Evolutionary conservation across 1,140 invertebrate species (phyloP).

Genomic region (Bombus pyrosoma): DNA sequence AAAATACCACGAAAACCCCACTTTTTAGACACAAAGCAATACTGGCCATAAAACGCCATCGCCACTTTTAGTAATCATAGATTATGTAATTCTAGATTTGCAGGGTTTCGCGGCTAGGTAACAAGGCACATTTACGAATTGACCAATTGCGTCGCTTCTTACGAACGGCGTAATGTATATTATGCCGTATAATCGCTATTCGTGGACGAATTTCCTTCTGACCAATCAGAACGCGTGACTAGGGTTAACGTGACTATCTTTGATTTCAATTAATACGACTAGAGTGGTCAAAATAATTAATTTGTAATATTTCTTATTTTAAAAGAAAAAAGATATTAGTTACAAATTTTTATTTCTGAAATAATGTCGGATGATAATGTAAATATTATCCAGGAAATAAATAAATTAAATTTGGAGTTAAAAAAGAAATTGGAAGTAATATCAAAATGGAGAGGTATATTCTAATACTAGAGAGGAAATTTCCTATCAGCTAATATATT

Average conservation of each 20-base stretch:
- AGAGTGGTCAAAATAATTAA: background rate
- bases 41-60: constrained; percentile 54
- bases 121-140: background rate
- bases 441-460: constrained; percentile 46
- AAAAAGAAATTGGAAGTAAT: constrained; percentile 46
- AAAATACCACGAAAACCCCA: constrained; percentile 40
- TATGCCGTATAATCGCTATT: no score
- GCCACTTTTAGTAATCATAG: constrained; percentile 48
- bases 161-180: no score
- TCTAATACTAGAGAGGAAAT: no score
- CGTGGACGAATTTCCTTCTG: background rate
- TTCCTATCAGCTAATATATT: no score
- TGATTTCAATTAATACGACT: background rate
- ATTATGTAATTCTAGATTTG: constrained; percentile 48
- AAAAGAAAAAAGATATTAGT: background rate
- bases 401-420: constrained; percentile 31
- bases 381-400: constrained; percentile 10
- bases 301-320: background rate
- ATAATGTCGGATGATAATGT: constrained; percentile 1
- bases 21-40: constrained; percentile 43
- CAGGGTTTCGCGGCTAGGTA: background rate
- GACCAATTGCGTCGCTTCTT: background rate
- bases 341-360: background rate
- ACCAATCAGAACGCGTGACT: background rate
- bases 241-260: background rate